Percentiles rank a stretch among this genome's conserved stretches.
Evolutionary conservation across 2,797 vertebrate genomes (phyloP).

Genomic region (Microctenopoma lineatum): DNA sequence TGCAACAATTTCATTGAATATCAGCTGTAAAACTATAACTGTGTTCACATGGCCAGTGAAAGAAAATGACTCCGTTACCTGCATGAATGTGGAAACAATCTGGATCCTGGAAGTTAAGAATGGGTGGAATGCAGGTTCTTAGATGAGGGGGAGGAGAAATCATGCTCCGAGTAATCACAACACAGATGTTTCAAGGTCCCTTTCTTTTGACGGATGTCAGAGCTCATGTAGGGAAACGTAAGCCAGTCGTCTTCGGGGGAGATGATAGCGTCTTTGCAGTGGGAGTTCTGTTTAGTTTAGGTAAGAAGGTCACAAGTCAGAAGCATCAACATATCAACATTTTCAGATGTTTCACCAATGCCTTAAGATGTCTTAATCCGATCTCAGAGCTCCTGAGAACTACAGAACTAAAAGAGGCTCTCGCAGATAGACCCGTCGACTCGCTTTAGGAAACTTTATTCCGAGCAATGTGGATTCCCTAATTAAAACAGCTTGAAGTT

Average conservation of each 20-base stretch:
- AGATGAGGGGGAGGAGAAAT: conserved; percentile 58
- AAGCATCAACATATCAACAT: conserved; percentile 33
- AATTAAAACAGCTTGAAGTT: conserved; percentile 41
- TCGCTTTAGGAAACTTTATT: neutral
- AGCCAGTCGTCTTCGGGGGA: conserved; percentile 61
- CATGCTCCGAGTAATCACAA: conserved; percentile 60
- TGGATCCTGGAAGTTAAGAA: conserved; percentile 58
- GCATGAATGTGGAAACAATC: conserved; percentile 61
- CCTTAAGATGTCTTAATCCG: conserved; percentile 27
- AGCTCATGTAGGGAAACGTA: conserved; percentile 66
- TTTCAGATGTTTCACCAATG: conserved; percentile 10
- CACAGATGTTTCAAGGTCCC: conserved; percentile 74
- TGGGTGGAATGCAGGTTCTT: conserved; percentile 73
- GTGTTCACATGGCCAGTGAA: neutral
- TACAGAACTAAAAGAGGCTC: neutral
- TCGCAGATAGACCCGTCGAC: neutral
- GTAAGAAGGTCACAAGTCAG: conserved; percentile 51
- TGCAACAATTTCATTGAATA: neutral
- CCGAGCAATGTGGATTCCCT: neutral
- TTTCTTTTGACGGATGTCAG: conserved; percentile 66
- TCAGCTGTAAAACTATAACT: neutral
- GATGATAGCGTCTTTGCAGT: conserved; percentile 42
- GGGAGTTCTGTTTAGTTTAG: conserved; percentile 53
- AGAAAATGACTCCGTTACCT: conserved; percentile 54
- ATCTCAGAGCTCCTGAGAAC: conserved; percentile 20